Evolutionary conservation across 2,113 vertebrate genomes (phyloP), one percentile per base, ranked within the genome.

Genomic region (Sinosuthora webbiana): DNA sequence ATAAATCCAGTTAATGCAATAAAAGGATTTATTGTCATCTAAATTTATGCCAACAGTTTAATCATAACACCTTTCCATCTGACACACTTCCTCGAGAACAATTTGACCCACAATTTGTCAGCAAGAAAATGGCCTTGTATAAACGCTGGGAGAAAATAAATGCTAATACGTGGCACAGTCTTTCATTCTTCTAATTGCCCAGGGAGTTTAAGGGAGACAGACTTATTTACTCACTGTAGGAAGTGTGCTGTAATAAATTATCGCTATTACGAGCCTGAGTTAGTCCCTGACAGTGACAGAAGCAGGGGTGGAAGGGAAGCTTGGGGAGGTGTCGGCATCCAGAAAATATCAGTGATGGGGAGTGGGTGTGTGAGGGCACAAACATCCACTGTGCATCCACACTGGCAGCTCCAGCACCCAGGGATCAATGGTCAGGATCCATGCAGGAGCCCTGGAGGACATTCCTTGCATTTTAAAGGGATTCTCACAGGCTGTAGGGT

Each of bases 171-270:
- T 86, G 93, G 92, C 94, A 97, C 96, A 92, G 97, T 97, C 97
- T 98, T 98, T 97, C 97, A 97, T 98, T 97, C 97, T 97, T 98
- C 96, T 98, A 98, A 98, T 98, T 98, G 98, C 97, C 97, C 87
- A 82, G 97, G 97, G 98, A 98, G 97, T 98, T 97, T 98, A 97
- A 97, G 97, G 95, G 95, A 98, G 98, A 98, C 97, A 98, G 97
- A 98, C 98, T 98, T 98, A 98, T 98, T 99, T 98, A 98, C 98
- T 98, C 97, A 96, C 92, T 76, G 95, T 93, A 97, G 97, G 97
- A 98, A 98, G 98, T 95, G 96, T 83, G 93, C 95, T 89, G 97
- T 97, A 98, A 98, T 98, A 98, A 98, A 98, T 98, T 98, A 98
- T 96, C 94, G 16, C 96, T 79, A 83, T 91, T 93, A 97, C 75